Percentiles rank a stretch among this genome's conserved stretches.
These are phyloP conservation scores for Chauna torquata DNA, from an alignment of 2,113 vertebrate genomes.

Conservation along the genomic window DNA sequence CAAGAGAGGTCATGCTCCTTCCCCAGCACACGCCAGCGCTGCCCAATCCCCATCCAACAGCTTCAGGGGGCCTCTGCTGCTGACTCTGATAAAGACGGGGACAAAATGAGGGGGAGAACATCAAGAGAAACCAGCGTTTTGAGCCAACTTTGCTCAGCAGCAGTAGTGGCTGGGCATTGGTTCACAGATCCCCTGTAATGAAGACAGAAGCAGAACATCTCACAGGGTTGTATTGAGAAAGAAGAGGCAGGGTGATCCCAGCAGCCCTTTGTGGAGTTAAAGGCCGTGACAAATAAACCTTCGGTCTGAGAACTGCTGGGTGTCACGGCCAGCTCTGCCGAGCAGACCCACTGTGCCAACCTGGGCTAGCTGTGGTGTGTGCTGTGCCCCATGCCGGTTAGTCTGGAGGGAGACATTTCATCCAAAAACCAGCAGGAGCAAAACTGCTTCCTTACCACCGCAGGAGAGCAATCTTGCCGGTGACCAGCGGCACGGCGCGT, in stretches of 20 bases:
- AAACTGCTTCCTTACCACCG: neutral
- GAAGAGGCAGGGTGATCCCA: neutral
- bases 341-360: neutral
- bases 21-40: accelerated
- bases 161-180: neutral
- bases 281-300: neutral
- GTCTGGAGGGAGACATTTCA: neutral
- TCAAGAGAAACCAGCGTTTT: neutral
- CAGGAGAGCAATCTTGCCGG: too few species aligned
- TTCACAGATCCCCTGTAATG: neutral
- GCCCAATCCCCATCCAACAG: neutral
- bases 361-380: too few species aligned
- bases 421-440: neutral
- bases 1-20: neutral
- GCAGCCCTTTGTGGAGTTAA: neutral
- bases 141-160: neutral
- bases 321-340: neutral
- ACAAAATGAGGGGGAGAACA: too few species aligned
- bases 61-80: neutral
- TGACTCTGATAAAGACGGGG: accelerated
- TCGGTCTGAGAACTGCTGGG: neutral
- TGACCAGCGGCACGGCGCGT: too few species aligned
- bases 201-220: accelerated
- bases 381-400: neutral
- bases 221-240: accelerated